phyloP scores from a whole-genome alignment of 2,888 invertebrate genomes.

The Eupithecia subfuscata region DNA sequence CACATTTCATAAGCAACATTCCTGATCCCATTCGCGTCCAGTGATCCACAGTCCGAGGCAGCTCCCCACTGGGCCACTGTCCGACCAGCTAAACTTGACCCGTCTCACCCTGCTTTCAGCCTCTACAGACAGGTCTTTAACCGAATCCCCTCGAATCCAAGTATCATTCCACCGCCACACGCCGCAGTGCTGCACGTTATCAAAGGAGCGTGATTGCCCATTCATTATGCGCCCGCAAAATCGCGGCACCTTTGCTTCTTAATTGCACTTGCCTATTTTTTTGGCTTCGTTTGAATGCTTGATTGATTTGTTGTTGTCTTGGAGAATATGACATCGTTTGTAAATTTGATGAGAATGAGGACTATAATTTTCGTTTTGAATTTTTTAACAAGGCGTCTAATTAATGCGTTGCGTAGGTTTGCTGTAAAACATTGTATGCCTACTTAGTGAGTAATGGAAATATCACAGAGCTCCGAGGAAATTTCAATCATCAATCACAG shows the following conservation, averaged over 20 bases:
- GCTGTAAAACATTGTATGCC: not conserved
- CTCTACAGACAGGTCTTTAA: conserved; percentile 28
- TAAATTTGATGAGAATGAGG: not conserved
- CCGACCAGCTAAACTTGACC: conserved; percentile 36
- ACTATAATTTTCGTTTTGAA: not conserved
- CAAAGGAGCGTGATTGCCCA: conserved; percentile 66
- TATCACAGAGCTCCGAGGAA: not conserved
- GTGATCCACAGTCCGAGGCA: conserved; percentile 16
- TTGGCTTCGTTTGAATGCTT: conserved; percentile 38
- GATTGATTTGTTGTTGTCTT: not conserved
- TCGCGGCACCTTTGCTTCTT: conserved; percentile 66
- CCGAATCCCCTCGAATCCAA: conserved; percentile 42
- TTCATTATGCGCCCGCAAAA: conserved; percentile 65
- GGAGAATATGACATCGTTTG: not conserved
- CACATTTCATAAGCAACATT: not conserved
- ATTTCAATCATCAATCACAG: not conserved
- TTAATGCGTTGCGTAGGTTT: not conserved
- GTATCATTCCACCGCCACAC: conserved; percentile 47
- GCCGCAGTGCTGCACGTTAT: conserved; percentile 52
- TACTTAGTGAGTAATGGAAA: not conserved
- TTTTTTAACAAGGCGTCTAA: not conserved
- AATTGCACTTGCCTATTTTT: conserved; percentile 64
- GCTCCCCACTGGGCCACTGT: conserved; percentile 47
- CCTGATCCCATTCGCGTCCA: conserved; percentile 17
- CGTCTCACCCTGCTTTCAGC: conserved; percentile 39